phyloP scores from a whole-genome alignment of 2,888 invertebrate species.

The Xanthia togata region DNA sequence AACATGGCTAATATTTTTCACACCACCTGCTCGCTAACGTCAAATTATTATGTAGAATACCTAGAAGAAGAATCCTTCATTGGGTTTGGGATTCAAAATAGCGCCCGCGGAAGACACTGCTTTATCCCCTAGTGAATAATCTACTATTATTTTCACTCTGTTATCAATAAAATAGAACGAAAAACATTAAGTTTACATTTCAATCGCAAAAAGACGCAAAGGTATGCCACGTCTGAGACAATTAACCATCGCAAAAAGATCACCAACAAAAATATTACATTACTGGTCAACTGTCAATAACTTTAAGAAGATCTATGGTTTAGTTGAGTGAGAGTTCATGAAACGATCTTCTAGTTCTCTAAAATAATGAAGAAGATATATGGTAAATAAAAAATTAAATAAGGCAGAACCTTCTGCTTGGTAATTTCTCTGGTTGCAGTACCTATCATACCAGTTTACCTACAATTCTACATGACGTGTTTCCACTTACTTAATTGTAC shows the following conservation, averaged over 20 bases:
- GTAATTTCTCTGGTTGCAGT: background rate
- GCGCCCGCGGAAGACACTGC: too few species aligned
- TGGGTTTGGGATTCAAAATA: too few species aligned
- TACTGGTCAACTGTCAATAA: background rate
- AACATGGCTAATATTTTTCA: conserved; percentile 30
- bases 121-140: too few species aligned
- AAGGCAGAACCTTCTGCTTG: background rate
- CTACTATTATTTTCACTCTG: conserved; percentile 2
- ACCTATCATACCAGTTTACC: background rate
- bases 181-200: too few species aligned
- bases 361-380: background rate
- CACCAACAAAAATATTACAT: background rate
- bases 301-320: too few species aligned
- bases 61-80: too few species aligned
- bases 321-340: background rate
- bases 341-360: background rate
- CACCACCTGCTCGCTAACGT: too few species aligned
- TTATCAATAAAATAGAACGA: background rate
- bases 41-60: too few species aligned
- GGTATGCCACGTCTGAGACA: too few species aligned
- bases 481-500: conserved; percentile 45
- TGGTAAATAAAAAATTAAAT: background rate
- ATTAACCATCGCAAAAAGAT: background rate
- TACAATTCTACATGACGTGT: background rate
- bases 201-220: background rate